Evolutionary conservation across 1,140 invertebrate species (phyloP).

Genomic region (Drosophila simulans): DNA sequence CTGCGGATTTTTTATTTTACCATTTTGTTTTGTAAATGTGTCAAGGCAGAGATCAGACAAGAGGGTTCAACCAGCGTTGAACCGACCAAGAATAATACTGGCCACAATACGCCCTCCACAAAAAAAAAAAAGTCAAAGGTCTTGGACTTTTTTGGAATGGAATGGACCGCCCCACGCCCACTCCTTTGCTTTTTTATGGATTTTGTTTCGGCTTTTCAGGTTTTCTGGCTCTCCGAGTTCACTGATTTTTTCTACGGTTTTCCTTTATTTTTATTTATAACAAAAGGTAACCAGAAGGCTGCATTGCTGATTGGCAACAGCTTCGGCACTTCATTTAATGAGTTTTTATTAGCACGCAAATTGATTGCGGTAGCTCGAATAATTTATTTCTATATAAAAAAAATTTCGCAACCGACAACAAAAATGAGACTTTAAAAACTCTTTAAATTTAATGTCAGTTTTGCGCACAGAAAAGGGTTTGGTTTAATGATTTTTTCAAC

Average conservation of each 20-base stretch:
- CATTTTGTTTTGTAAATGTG: slow-evolving; percentile 45
- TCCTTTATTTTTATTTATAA: slow-evolving; percentile 34
- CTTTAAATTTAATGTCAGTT: slow-evolving; percentile 15
- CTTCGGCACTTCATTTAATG: slow-evolving; percentile 59
- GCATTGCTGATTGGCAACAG: slow-evolving; percentile 39
- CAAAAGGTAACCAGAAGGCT: slow-evolving; percentile 24
- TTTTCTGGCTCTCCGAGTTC: slow-evolving; percentile 12
- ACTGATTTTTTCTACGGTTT: slow-evolving; percentile 2
- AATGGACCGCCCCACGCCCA: slow-evolving; percentile 11
- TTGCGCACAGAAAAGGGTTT: slow-evolving; percentile 19
- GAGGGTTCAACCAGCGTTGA: slow-evolving; percentile 26
- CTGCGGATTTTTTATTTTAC: slow-evolving; percentile 6
- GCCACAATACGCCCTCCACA: slow-evolving; percentile 21
- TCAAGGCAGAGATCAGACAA: slow-evolving; percentile 59
- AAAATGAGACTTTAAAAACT: slow-evolving; percentile 17
- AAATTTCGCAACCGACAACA: slow-evolving; percentile 1
- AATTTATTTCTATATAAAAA: slow-evolving; percentile 41
- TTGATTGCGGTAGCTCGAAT: slow-evolving; percentile 57
- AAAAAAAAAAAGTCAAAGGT: slow-evolving; percentile 41
- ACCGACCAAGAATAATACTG: slow-evolving; percentile 41
- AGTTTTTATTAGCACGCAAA: slow-evolving; percentile 60
- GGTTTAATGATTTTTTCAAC: slow-evolving; percentile 34
- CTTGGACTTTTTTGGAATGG: slow-evolving; percentile 29
- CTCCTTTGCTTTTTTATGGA: slow-evolving; percentile 31
- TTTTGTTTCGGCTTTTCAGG: slow-evolving; percentile 12